Conservation (phyloP, 2,888 invertebrate genomes). For the Loripinus fragilis region DNA sequence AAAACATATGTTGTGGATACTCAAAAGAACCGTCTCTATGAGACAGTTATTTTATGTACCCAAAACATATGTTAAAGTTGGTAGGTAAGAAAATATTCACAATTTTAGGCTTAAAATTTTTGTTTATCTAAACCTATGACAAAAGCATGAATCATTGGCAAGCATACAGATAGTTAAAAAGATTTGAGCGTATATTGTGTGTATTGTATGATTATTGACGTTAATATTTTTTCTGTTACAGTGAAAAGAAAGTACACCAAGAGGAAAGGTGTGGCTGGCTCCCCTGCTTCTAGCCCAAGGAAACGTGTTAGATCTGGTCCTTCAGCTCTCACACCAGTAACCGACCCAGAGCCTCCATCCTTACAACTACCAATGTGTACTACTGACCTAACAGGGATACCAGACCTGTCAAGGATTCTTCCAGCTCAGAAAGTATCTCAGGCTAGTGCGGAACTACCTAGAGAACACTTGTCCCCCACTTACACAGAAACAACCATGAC, state of each 20-base stretch:
- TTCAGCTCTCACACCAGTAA: conserved; percentile 32
- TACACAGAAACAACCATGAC: neutral
- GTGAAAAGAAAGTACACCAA: conserved; percentile 62
- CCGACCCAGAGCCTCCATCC: neutral
- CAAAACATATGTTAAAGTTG: no score
- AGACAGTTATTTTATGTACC: no score
- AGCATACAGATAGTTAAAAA: no score
- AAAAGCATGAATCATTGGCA: no score
- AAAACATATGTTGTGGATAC: no score
- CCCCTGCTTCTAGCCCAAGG: conserved; percentile 50
- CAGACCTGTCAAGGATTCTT: conserved; percentile 66
- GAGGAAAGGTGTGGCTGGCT: conserved; percentile 56
- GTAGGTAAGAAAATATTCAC: no score
- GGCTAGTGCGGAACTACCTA: neutral
- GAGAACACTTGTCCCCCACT: neutral
- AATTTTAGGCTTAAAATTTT: no score
- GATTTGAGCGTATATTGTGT: no score
- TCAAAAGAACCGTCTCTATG: no score
- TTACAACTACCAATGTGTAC: neutral
- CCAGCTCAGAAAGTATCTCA: conserved; percentile 25
- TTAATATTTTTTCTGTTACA: conserved; percentile 19
- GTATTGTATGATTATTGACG: no score
- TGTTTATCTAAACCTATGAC: no score
- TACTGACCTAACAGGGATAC: conserved; percentile 35
- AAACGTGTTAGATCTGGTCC: conserved; percentile 61